Evolutionary conservation across 2,888 invertebrate genomes (phyloP).

Genomic region (Muschampia plurimacula): DNA sequence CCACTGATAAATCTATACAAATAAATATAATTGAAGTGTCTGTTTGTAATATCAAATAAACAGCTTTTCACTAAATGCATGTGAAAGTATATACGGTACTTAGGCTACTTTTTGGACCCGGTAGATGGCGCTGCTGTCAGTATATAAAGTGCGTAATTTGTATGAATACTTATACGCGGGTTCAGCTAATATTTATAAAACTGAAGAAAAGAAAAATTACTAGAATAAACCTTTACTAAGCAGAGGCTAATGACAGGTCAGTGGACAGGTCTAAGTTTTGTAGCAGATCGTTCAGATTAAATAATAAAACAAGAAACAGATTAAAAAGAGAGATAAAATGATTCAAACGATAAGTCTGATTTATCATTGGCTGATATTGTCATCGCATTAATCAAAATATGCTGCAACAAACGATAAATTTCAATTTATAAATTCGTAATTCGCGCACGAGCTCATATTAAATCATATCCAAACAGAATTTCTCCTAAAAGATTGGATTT

Average conservation of each 20-base stretch:
- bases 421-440: constrained; percentile 45
- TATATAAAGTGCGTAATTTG: too few species aligned
- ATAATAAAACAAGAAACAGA: not conserved
- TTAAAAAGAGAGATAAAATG: not conserved
- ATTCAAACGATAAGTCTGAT: constrained; percentile 20
- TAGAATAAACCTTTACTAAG: not conserved
- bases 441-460: constrained; percentile 48
- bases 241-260: not conserved
- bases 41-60: too few species aligned
- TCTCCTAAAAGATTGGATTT: constrained; percentile 22
- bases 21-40: too few species aligned
- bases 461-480: constrained; percentile 32
- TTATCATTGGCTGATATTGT: constrained; percentile 18
- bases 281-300: not conserved
- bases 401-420: constrained; percentile 44
- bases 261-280: not conserved
- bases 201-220: too few species aligned
- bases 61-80: too few species aligned
- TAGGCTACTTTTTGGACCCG: too few species aligned
- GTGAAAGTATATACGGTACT: too few species aligned
- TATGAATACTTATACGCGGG: too few species aligned
- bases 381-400: constrained; percentile 38
- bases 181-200: too few species aligned
- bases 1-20: too few species aligned
- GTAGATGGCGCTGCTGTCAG: too few species aligned